Percentiles rank a stretch among this genome's conserved stretches.
These are phyloP conservation scores for Pachyseris speciosa DNA, from an alignment of 64 coral and sea anemone species.

Conservation along the genomic window DNA sequence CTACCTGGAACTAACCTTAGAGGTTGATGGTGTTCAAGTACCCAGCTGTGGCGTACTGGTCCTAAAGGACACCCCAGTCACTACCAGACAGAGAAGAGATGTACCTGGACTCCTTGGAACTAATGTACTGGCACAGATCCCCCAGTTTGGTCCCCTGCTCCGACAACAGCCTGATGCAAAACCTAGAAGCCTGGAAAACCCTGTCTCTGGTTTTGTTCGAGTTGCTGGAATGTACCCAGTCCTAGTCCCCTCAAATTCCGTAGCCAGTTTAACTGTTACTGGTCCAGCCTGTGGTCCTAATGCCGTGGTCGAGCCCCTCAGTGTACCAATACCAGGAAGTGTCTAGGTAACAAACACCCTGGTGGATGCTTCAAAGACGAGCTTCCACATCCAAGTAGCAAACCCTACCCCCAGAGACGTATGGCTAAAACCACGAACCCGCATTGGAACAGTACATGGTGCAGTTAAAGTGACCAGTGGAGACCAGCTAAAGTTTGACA, in stretches of 20 bases:
- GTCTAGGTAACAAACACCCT: slow-evolving; percentile 61
- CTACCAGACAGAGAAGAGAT: not conserved
- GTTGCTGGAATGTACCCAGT: slow-evolving; percentile 42
- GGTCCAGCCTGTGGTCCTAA: slow-evolving; percentile 32
- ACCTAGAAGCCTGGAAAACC: not conserved
- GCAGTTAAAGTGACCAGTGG: slow-evolving; percentile 3
- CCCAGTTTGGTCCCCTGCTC: slow-evolving; percentile 22
- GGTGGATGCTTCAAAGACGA: slow-evolving; percentile 42
- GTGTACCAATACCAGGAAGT: slow-evolving; percentile 32
- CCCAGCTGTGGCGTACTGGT: slow-evolving; percentile 43
- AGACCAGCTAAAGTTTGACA: slow-evolving; percentile 10
- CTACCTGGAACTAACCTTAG: slow-evolving; percentile 30
- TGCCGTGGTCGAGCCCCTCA: slow-evolving; percentile 51
- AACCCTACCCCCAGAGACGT: slow-evolving; percentile 49
- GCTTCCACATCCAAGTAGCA: slow-evolving; percentile 11
- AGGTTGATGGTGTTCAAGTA: slow-evolving; percentile 13
- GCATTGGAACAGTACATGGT: slow-evolving; percentile 40
- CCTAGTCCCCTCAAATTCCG: slow-evolving; percentile 11
- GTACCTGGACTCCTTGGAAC: slow-evolving; percentile 63
- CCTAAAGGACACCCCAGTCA: slow-evolving; percentile 55
- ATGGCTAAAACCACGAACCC: slow-evolving; percentile 57
- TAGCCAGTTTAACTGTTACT: slow-evolving; percentile 1
- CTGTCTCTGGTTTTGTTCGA: slow-evolving; percentile 10
- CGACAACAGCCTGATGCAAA: not conserved
- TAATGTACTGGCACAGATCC: slow-evolving; percentile 50